Evolutionary conservation across 2,113 vertebrate genomes (phyloP).

Genomic region (Delphinapterus leucas): DNA sequence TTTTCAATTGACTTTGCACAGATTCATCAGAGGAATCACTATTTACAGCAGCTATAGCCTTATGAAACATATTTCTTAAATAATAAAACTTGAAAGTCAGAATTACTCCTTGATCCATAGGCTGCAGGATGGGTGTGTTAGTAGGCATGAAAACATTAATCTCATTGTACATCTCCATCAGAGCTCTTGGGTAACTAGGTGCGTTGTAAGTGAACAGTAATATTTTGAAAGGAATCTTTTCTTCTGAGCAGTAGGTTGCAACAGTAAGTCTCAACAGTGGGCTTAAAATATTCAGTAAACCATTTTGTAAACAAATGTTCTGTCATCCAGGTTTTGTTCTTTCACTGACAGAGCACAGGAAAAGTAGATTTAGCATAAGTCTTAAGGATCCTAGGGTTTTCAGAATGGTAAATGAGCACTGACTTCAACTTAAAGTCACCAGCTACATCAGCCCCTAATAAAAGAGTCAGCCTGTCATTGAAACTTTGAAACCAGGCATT

Average conservation of each 20-base stretch:
- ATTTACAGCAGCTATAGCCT: neutral
- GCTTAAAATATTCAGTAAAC: neutral
- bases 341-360: neutral
- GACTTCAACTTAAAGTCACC: neutral
- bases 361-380: neutral
- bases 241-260: neutral
- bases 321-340: neutral
- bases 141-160: neutral
- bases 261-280: neutral
- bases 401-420: neutral
- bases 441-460: neutral
- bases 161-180: neutral
- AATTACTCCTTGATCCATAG: neutral
- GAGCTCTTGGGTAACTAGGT: neutral
- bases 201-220: neutral
- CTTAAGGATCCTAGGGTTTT: neutral
- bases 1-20: neutral
- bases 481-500: neutral
- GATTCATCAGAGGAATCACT: neutral
- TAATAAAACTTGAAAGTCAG: neutral
- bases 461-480: neutral
- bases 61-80: neutral
- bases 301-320: neutral
- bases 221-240: neutral
- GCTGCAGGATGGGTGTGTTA: neutral